phyloP scores from a whole-genome alignment of 1,140 invertebrate genomes.

The Penaeus vannamei region DNA sequence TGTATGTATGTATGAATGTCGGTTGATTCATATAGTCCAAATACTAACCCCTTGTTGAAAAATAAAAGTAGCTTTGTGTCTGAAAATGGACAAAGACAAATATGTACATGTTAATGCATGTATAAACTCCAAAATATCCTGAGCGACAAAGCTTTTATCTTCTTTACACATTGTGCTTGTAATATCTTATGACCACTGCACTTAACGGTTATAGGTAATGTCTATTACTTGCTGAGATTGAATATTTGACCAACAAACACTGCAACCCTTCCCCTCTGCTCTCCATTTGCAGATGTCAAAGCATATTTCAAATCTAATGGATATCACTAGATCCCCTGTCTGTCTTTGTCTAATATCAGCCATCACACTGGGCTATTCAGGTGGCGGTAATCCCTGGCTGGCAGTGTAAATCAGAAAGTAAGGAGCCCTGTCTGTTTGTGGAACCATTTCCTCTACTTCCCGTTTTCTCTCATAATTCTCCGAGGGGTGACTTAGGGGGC shows the following conservation, averaged over 20 bases:
- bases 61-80: not conserved
- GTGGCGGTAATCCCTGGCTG: slow-evolving; percentile 40
- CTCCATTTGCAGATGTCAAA: slow-evolving; percentile 35
- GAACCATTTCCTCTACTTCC: slow-evolving; percentile 61
- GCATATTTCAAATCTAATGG: too few relatives aligned
- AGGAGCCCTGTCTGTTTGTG: slow-evolving; percentile 62
- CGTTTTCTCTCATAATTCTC: slow-evolving; percentile 57
- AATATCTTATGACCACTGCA: too few relatives aligned
- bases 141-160: too few relatives aligned
- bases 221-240: not conserved
- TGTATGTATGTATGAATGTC: not conserved
- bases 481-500: slow-evolving; percentile 53
- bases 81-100: not conserved
- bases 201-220: too few relatives aligned
- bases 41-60: not conserved
- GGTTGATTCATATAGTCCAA: not conserved
- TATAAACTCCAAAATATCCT: too few relatives aligned
- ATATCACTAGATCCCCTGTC: too few relatives aligned
- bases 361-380: slow-evolving; percentile 21
- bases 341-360: too few relatives aligned
- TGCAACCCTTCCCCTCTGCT: slow-evolving; percentile 35
- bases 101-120: too few relatives aligned
- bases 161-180: too few relatives aligned
- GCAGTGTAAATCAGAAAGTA: slow-evolving; percentile 59
- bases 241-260: not conserved